phyloP scores from a whole-genome alignment of 2,113 vertebrate species.

The Calypte anna region DNA sequence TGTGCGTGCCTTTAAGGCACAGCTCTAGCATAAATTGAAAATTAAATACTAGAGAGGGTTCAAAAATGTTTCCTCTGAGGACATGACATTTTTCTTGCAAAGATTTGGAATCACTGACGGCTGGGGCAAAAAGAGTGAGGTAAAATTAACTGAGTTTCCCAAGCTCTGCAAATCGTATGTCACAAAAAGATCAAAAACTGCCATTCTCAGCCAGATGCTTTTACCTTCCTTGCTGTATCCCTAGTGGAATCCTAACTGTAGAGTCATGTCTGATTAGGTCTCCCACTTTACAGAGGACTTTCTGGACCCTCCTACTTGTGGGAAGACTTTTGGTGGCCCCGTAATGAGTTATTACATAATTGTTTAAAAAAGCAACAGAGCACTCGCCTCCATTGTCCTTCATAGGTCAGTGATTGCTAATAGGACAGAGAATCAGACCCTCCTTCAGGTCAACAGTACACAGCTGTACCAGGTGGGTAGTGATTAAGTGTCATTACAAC shows the following conservation, averaged over 20 bases:
- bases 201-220: not conserved
- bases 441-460: not conserved
- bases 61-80: not conserved
- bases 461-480: not conserved
- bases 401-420: not conserved
- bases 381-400: not conserved
- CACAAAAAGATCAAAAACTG: not conserved
- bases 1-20: not conserved
- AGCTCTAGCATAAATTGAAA: not conserved
- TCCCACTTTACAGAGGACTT: not conserved
- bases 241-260: not conserved
- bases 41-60: not conserved
- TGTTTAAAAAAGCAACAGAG: not conserved
- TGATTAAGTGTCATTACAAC: slow-evolving; percentile 15
- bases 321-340: not conserved
- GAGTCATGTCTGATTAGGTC: not conserved
- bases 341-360: not conserved
- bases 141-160: not conserved
- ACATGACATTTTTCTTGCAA: not conserved
- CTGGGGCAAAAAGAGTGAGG: not conserved
- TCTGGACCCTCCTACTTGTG: not conserved
- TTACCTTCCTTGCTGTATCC: not conserved
- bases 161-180: not conserved
- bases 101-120: not conserved
- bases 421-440: not conserved